Evolutionary conservation across 2,113 vertebrate species (phyloP), one percentile per base, ranked within the genome.

Genomic region (Crotophaga sulcirostris): DNA sequence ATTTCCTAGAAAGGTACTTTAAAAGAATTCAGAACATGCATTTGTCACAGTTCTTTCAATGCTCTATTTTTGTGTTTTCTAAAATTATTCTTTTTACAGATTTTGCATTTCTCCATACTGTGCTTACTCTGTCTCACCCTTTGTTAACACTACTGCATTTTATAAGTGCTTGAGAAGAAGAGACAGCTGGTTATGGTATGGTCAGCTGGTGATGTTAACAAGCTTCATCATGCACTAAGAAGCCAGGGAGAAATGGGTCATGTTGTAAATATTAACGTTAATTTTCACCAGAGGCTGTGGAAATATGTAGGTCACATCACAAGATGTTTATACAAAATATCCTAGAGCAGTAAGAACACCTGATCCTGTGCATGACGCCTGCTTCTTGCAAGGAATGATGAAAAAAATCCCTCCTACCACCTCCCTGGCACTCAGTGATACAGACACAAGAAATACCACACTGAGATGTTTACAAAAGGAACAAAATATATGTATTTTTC

Each of bases 241-340:
- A 69, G 17, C 14, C 13, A 60, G 38, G 64, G 67, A 58, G 70
- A 84, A 88, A 91, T 14, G 19, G 72, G 73, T 94, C 33, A 47
- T 68, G 25, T 42, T 94, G 56, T 31, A 64, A 89, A 90, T 33
- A 83, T 28, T 33, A 90, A 84, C 10, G 3, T 56, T 77, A 90
- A 93, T 85, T 95, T 59, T 87, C 90, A 75, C 59, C 29, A 94
- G 67, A 70, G 68, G 29, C 40, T 81, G 55, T 40, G 40, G 47
- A n/a, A 93, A 64, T 63, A 96, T n/a, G 23, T 78, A 94, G 72
- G 84, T 84, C 91, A 89, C 23, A 94, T 60, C 42, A 87, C 21
- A 84, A 82, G 49, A 23, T 51, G 34, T 91, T 91, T 84, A 62
- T 68, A 66, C 49, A 21, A 95, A 72, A 78, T 70, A 80, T 54